Evolutionary conservation across 2,113 vertebrate genomes (phyloP).

Genomic region (Elanoides forficatus): DNA sequence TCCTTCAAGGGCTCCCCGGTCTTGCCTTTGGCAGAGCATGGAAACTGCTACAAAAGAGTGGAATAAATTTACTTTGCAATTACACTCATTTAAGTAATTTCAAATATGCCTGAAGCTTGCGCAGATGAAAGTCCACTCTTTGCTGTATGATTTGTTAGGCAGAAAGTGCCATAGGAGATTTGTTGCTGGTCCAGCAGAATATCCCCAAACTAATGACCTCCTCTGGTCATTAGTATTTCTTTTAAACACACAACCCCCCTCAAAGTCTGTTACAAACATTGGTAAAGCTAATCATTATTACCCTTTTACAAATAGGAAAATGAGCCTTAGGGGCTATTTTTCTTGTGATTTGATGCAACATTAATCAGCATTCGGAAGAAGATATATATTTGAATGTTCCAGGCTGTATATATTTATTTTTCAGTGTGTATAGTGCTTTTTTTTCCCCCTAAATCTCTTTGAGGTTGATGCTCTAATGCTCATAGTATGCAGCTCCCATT

Average conservation of each 20-base stretch:
- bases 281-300: neutral
- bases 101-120: neutral
- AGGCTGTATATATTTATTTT: neutral
- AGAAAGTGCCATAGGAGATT: neutral
- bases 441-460: neutral
- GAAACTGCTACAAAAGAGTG: neutral
- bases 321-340: neutral
- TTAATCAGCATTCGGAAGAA: neutral
- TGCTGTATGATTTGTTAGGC: neutral
- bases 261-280: neutral
- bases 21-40: neutral
- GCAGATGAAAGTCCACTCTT: neutral
- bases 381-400: neutral
- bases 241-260: neutral
- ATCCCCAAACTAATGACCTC: neutral
- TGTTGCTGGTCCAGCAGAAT: neutral
- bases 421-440: neutral
- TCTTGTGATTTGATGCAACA: conserved; percentile 6
- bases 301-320: neutral
- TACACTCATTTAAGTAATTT: conserved; percentile 23
- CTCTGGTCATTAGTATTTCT: neutral
- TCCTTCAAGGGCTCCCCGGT: neutral
- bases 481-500: neutral
- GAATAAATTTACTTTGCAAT: conserved; percentile 38
- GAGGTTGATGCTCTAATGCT: neutral